These are phyloP conservation scores for Gallinago jamesoni DNA, from an alignment of 2,113 vertebrate species.

Conservation along the genomic window DNA sequence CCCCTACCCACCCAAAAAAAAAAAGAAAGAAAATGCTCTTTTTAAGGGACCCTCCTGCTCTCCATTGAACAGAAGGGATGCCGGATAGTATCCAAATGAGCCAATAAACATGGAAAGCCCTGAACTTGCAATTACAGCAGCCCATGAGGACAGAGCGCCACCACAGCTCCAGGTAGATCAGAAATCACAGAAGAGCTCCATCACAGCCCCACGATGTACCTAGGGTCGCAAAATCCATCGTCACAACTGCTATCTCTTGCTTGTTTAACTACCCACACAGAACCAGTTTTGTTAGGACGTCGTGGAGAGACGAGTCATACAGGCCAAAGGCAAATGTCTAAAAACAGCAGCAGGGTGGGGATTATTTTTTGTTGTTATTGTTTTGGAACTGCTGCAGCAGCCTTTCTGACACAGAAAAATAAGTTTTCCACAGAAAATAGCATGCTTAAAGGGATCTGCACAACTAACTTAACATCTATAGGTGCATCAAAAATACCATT, in stretches of 20 bases:
- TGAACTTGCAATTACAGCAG: not conserved
- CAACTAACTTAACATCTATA: not conserved
- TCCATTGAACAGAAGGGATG: not conserved
- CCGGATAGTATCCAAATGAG: not conserved
- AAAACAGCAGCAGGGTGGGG: conserved; percentile 28
- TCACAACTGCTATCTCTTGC: not conserved
- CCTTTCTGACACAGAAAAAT: not conserved
- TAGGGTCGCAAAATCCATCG: not conserved
- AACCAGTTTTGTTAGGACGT: conserved; percentile 37
- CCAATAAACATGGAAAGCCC: not conserved
- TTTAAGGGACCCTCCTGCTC: not conserved
- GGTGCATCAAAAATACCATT: not conserved
- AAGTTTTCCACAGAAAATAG: not conserved
- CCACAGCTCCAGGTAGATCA: not conserved
- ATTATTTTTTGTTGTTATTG: not conserved
- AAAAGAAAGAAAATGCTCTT: not conserved
- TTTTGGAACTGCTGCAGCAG: not conserved
- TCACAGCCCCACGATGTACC: not conserved
- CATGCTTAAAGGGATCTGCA: not conserved
- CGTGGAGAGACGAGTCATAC: not conserved
- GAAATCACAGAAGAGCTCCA: not conserved
- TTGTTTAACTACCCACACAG: not conserved
- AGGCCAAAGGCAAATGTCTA: not conserved
- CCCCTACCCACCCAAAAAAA: accelerated
- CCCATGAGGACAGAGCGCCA: not conserved